A percentile compares a stretch with the other conserved stretches of the same genome.
Evolutionary conservation across 2,888 invertebrate genomes (phyloP).

Genomic region (Synanthedon andrenaeformis): DNA sequence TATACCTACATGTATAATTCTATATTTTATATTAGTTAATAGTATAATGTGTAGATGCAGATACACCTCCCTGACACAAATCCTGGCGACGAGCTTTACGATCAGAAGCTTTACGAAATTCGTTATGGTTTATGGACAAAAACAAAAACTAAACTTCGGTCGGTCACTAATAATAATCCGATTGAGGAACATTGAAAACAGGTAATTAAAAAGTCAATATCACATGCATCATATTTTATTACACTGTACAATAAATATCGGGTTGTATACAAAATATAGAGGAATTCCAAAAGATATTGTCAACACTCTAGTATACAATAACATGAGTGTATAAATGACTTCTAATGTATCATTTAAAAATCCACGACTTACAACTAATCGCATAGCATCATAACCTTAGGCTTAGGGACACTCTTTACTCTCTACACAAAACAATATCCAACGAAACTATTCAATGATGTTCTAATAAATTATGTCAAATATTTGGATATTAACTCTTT

Average conservation of each 20-base stretch:
- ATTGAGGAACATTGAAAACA: too few species aligned
- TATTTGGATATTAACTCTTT: neutral
- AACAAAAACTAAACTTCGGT: too few species aligned
- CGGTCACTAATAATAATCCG: too few species aligned
- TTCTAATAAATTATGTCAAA: neutral
- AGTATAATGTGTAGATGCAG: too few species aligned
- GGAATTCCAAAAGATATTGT: conserved; percentile 68
- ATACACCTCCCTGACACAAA: too few species aligned
- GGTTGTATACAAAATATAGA: conserved; percentile 69
- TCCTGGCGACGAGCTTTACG: too few species aligned
- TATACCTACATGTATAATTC: too few species aligned
- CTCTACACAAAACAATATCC: conserved; percentile 5
- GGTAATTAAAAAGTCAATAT: conserved; percentile 1
- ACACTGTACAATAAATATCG: conserved; percentile 70
- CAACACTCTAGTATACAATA: conserved; percentile 56
- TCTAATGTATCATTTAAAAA: conserved; percentile 39
- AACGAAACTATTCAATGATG: neutral
- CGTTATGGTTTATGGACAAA: too few species aligned
- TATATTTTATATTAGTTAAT: too few species aligned
- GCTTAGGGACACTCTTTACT: conserved; percentile 4
- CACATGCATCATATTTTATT: conserved; percentile 69
- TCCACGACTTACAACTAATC: conserved; percentile 35
- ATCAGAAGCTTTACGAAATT: too few species aligned
- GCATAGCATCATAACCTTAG: conserved; percentile 8
- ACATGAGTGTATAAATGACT: conserved; percentile 48